These are phyloP conservation scores for Calcarius lapponicus DNA, from an alignment of 2,797 vertebrate species.

Conservation along the genomic window DNA sequence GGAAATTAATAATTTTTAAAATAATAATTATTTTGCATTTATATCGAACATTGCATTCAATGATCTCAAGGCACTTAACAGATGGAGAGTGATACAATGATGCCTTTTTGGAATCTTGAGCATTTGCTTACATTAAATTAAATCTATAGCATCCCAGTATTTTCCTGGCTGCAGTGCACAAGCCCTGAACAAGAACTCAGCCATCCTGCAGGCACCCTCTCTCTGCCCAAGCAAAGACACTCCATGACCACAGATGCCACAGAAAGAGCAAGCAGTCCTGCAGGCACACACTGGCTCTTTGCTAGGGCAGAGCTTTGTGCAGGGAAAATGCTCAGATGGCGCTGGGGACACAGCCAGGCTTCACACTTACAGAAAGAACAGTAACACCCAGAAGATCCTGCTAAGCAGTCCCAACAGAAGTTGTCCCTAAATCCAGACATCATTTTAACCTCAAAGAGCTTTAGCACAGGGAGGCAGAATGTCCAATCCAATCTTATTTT, in stretches of 20 bases:
- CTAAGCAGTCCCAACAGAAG: not conserved
- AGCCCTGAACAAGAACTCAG: not conserved
- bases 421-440: not conserved
- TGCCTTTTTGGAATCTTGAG: not conserved
- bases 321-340: not conserved
- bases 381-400: not conserved
- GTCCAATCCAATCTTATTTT: not conserved
- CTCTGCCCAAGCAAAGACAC: not conserved
- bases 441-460: not conserved
- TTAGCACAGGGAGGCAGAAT: not conserved
- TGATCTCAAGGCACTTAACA: not conserved
- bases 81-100: not conserved
- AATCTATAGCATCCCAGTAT: not conserved
- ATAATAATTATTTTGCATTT: slow-evolving; percentile 35
- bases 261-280: not conserved
- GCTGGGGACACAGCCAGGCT: not conserved
- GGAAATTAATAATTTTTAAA: slow-evolving; percentile 11
- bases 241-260: not conserved
- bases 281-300: not conserved
- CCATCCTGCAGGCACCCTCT: not conserved
- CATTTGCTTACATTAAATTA: not conserved
- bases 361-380: not conserved
- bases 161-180: not conserved
- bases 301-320: not conserved
- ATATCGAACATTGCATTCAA: not conserved